Evolutionary conservation across 2,888 invertebrate genomes (phyloP).

Genomic region (Pachydiplax longipennis): DNA sequence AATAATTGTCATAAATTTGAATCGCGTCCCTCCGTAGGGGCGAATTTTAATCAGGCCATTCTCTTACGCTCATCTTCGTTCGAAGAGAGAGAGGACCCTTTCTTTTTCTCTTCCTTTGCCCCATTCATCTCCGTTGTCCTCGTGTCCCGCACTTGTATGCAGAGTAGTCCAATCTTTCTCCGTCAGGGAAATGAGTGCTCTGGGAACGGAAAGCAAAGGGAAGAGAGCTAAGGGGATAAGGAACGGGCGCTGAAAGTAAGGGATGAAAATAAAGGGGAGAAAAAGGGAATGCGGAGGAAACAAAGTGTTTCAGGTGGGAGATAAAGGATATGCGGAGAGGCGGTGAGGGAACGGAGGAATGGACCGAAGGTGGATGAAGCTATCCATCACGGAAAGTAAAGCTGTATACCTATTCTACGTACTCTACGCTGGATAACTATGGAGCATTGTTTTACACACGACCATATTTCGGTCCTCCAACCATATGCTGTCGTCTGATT

Average conservation of each 20-base stretch:
- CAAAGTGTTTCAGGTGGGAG: neutral
- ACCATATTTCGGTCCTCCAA: too few species aligned
- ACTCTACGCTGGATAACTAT: too few species aligned
- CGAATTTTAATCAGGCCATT: neutral
- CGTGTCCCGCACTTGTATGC: neutral
- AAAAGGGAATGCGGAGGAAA: neutral
- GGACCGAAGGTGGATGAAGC: neutral
- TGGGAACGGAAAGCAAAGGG: constrained; percentile 3
- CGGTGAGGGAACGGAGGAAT: neutral
- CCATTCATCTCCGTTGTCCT: constrained; percentile 21
- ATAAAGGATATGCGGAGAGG: neutral
- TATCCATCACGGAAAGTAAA: too few species aligned
- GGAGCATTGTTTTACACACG: too few species aligned
- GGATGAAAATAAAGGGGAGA: neutral
- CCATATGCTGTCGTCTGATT: too few species aligned
- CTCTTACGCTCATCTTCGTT: neutral
- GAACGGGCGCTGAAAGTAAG: neutral
- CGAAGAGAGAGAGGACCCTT: neutral
- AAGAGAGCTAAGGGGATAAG: neutral
- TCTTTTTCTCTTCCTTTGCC: neutral
- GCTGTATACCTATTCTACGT: too few species aligned
- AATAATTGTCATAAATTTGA: neutral
- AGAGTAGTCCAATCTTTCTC: constrained; percentile 26
- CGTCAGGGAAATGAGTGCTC: constrained; percentile 33
- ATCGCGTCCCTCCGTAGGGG: neutral